These are phyloP conservation scores for Drosophila mimica DNA, from an alignment of 2,888 invertebrate species.

Conservation along the genomic window DNA sequence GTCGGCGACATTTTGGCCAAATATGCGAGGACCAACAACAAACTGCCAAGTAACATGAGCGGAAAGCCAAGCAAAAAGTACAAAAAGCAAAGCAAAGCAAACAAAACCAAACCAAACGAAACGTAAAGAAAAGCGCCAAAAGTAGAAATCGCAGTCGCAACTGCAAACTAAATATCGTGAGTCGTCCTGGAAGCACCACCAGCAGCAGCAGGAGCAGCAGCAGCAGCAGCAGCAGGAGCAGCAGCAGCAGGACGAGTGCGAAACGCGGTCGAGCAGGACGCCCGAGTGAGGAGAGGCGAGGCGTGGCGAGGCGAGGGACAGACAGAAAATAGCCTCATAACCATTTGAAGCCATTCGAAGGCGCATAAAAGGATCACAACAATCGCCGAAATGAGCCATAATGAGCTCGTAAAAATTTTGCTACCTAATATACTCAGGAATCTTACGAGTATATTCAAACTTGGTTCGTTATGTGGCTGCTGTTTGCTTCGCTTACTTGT, in stretches of 20 bases:
- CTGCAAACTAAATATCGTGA: constrained; percentile 77
- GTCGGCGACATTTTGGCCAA: constrained; percentile 77
- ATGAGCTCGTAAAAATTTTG: constrained; percentile 86
- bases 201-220: constrained; percentile 14
- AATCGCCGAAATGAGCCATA: constrained; percentile 86
- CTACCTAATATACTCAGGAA: constrained; percentile 85
- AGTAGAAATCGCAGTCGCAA: constrained; percentile 80
- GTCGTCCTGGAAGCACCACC: constrained; percentile 28
- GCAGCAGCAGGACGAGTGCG: constrained; percentile 19
- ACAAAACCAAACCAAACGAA: constrained; percentile 43
- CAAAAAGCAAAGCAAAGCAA: constrained; percentile 41
- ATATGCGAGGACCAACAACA: constrained; percentile 54
- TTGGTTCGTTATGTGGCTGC: constrained; percentile 73
- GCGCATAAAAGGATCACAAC: constrained; percentile 86
- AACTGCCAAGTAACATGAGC: constrained; percentile 60
- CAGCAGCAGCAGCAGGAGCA: constrained; percentile 19
- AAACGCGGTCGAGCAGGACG: constrained; percentile 52
- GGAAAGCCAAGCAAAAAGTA: constrained; percentile 59
- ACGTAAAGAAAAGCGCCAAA: constrained; percentile 50
- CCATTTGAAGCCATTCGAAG: constrained; percentile 84
- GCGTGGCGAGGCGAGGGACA: constrained; percentile 20
- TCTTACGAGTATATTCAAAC: constrained; percentile 83
- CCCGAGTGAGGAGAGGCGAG: background rate
- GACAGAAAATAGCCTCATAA: constrained; percentile 83
- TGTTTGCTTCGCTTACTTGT: constrained; percentile 4